Conservation (phyloP, 2,113 vertebrate genomes). For the Gopherus flavomarginatus region DNA sequence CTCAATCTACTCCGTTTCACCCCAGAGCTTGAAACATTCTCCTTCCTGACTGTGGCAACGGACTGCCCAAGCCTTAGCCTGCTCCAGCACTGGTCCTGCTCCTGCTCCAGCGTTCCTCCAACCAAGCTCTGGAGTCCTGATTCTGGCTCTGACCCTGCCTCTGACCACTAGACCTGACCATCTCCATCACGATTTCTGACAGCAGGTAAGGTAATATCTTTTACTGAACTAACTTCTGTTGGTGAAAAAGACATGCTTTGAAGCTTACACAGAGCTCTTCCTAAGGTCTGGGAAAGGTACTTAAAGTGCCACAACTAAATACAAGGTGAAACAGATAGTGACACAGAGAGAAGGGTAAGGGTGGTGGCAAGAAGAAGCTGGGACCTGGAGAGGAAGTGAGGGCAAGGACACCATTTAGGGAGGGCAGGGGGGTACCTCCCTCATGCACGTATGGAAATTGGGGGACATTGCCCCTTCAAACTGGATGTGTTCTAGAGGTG, state of each 20-base stretch:
- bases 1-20: background rate
- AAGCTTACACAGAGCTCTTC: background rate
- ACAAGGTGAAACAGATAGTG: background rate
- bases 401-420: background rate
- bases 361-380: background rate
- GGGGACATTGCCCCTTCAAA: too few species aligned
- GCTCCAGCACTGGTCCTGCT: too few species aligned
- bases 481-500: too few species aligned
- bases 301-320: background rate
- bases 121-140: background rate
- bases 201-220: background rate
- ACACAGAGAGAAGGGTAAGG: background rate
- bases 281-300: background rate
- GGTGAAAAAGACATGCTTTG: background rate
- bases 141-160: background rate
- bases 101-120: background rate
- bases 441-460: background rate
- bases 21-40: background rate
- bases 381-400: background rate
- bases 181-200: background rate
- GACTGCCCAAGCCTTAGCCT: background rate
- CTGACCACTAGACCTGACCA: background rate
- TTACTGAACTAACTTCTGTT: background rate
- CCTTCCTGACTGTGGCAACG: background rate
- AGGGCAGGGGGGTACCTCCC: background rate